A percentile compares a stretch with the other conserved stretches of the same genome.
Evolutionary conservation across 2,888 invertebrate species (phyloP).

Genomic region (Megaustenia siamemsis): DNA sequence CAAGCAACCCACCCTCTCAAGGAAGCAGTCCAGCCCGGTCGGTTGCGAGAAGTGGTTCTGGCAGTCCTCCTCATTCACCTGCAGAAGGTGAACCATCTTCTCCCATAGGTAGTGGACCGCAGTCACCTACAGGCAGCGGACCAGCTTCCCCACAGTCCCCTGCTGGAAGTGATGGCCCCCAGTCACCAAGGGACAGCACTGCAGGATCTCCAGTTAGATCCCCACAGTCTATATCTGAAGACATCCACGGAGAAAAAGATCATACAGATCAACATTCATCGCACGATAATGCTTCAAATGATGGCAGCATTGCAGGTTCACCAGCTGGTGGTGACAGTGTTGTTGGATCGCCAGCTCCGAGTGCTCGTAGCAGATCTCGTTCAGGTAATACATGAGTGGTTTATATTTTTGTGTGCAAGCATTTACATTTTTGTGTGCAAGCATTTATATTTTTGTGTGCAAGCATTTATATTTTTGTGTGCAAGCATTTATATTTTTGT

Average conservation of each 20-base stretch:
- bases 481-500: too few relatives aligned
- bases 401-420: too few relatives aligned
- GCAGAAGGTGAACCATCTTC: conserved; percentile 51
- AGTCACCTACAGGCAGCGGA: conserved; percentile 58
- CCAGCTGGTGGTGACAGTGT: conserved; percentile 23
- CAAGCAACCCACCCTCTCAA: conserved; percentile 13
- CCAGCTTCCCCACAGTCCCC: too few relatives aligned
- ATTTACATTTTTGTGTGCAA: too few relatives aligned
- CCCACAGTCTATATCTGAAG: background rate
- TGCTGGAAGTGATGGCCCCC: conserved; percentile 48
- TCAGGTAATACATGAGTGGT: too few relatives aligned
- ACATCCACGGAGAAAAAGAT: background rate
- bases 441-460: too few relatives aligned
- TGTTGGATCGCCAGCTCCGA: conserved; percentile 39
- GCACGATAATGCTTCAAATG: conserved; percentile 16
- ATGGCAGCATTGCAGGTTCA: conserved; percentile 1
- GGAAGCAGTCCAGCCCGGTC: conserved; percentile 49
- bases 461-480: too few relatives aligned
- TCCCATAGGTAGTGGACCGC: conserved; percentile 56
- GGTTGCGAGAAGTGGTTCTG: conserved; percentile 32
- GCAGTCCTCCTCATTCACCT: conserved; percentile 59
- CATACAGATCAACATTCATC: background rate
- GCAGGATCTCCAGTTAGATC: conserved; percentile 6
- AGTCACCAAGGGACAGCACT: conserved; percentile 32
- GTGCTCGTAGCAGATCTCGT: conserved; percentile 43